phyloP scores from a whole-genome alignment of 2,888 invertebrate genomes.

The Dynastes grantii region DNA sequence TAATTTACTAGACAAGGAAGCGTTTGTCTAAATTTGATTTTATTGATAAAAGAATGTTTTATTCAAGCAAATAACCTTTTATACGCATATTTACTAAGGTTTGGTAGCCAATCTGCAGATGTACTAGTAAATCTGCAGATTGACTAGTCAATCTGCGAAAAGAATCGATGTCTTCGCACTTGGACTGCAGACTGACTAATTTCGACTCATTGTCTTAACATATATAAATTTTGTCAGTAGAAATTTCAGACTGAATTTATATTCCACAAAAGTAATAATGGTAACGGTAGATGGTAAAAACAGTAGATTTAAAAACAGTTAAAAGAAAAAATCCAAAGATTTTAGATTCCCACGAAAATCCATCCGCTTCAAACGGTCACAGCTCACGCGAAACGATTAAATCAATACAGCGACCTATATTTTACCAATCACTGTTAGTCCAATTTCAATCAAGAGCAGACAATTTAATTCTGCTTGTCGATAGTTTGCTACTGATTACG shows the following conservation, averaged over 20 bases:
- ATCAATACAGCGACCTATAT: constrained; percentile 29
- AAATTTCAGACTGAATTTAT: too few relatives aligned
- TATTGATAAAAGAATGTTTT: too few relatives aligned
- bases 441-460: constrained; percentile 9
- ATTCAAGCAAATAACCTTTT: too few relatives aligned
- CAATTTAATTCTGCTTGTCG: not conserved
- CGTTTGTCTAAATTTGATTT: too few relatives aligned
- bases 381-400: constrained; percentile 14
- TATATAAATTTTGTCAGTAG: too few relatives aligned
- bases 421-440: constrained; percentile 3
- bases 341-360: not conserved
- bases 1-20: too few relatives aligned
- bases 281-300: not conserved
- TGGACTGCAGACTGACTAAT: not conserved
- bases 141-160: too few relatives aligned
- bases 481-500: not conserved
- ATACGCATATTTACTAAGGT: too few relatives aligned
- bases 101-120: too few relatives aligned
- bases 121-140: too few relatives aligned
- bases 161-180: too few relatives aligned
- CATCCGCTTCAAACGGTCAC: not conserved
- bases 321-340: not conserved
- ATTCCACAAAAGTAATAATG: not conserved
- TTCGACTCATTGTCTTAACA: too few relatives aligned
- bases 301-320: not conserved